These are phyloP conservation scores for Paralichthys olivaceus DNA, from an alignment of 2,113 vertebrate species.

Conservation along the genomic window DNA sequence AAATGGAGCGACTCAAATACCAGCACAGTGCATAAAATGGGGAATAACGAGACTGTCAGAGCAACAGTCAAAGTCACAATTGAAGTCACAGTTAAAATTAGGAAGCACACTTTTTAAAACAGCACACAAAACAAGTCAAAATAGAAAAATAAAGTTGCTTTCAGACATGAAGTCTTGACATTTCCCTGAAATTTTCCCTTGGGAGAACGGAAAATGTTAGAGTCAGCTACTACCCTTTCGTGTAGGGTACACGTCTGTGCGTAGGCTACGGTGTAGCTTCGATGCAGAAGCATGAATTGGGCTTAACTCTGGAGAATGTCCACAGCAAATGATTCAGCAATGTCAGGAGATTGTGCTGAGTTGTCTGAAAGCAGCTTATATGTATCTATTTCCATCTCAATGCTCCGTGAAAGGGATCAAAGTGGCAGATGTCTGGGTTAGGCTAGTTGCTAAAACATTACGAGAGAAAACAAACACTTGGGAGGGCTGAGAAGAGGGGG, in stretches of 20 bases:
- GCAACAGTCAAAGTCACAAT: slow-evolving; percentile 17
- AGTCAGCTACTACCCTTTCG: too few relatives aligned
- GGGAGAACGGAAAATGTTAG: too few relatives aligned
- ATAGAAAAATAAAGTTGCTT: not conserved
- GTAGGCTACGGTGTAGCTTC: too few relatives aligned
- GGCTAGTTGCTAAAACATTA: slow-evolving; percentile 55
- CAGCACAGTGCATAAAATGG: slow-evolving; percentile 20
- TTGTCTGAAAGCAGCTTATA: not conserved
- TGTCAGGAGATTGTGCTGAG: not conserved
- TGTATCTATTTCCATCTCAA: not conserved
- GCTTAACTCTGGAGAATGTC: too few relatives aligned
- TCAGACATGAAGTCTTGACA: too few relatives aligned
- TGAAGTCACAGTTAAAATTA: slow-evolving; percentile 24
- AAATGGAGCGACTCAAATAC: slow-evolving; percentile 14
- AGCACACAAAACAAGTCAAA: slow-evolving; percentile 3
- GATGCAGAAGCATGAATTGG: too few relatives aligned
- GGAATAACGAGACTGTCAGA: slow-evolving; percentile 1
- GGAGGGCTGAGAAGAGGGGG: slow-evolving; percentile 49
- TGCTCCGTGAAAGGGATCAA: slow-evolving; percentile 17
- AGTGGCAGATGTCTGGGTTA: slow-evolving; percentile 61
- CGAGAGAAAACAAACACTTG: slow-evolving; percentile 71
- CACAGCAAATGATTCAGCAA: not conserved
- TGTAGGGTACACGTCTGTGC: too few relatives aligned
- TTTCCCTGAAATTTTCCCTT: not conserved
- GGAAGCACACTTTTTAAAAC: slow-evolving; percentile 11